phyloP scores from a whole-genome alignment of 2,113 vertebrate genomes.

The Asarcornis scutulata region DNA sequence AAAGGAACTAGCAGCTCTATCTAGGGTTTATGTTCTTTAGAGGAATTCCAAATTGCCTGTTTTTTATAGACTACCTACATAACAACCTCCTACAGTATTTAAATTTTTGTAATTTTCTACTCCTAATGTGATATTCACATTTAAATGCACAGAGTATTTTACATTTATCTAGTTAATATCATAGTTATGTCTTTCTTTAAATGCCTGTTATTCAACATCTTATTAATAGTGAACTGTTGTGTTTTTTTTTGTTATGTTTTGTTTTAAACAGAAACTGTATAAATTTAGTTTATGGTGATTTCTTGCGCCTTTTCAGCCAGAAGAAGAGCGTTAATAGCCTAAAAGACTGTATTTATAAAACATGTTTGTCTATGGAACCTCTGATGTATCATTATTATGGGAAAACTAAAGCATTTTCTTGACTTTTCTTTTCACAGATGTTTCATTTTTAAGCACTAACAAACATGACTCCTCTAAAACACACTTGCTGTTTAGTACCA shows the following conservation, averaged over 20 bases:
- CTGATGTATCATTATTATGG: slow-evolving; percentile 46
- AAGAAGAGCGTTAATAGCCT: slow-evolving; percentile 57
- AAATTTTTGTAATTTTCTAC: slow-evolving; percentile 74
- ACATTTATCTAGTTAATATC: slow-evolving; percentile 74
- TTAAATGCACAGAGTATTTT: slow-evolving; percentile 74
- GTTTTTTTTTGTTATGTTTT: not conserved
- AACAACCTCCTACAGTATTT: slow-evolving; percentile 74
- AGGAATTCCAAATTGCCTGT: slow-evolving; percentile 75
- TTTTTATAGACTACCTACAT: slow-evolving; percentile 74
- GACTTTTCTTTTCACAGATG: slow-evolving; percentile 24
- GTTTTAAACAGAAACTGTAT: slow-evolving; percentile 31
- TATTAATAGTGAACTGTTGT: slow-evolving; percentile 61
- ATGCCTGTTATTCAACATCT: slow-evolving; percentile 70
- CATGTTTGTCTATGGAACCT: slow-evolving; percentile 64
- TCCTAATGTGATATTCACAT: slow-evolving; percentile 72
- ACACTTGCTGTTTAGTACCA: slow-evolving; percentile 7
- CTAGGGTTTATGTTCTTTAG: slow-evolving; percentile 75
- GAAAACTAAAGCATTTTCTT: slow-evolving; percentile 25
- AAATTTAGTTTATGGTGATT: slow-evolving; percentile 60
- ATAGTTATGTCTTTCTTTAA: slow-evolving; percentile 71
- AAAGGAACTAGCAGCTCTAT: slow-evolving; percentile 71
- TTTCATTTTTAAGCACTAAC: not conserved
- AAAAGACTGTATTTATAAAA: slow-evolving; percentile 60
- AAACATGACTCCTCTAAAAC: slow-evolving; percentile 19
- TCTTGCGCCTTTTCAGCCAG: slow-evolving; percentile 49